These are phyloP conservation scores for Megaptera novaeangliae DNA, from an alignment of 2,113 vertebrate species.

Conservation along the genomic window DNA sequence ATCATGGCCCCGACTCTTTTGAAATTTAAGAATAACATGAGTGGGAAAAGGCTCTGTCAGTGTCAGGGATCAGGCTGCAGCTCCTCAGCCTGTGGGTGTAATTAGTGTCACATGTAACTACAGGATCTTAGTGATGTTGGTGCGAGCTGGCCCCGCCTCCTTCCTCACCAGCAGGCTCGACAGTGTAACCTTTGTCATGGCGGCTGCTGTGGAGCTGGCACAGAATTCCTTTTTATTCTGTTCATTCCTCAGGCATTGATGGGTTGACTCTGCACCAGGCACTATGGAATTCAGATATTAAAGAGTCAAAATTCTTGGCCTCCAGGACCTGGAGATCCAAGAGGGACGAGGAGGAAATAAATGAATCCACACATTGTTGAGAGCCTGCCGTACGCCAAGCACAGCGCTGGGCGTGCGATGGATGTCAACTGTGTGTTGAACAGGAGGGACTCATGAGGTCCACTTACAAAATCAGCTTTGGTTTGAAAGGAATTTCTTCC, in stretches of 20 bases:
- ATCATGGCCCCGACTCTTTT: neutral
- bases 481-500: neutral
- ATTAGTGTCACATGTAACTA: neutral
- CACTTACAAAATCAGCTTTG: neutral
- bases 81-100: neutral
- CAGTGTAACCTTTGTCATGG: neutral
- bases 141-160: neutral
- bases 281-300: neutral
- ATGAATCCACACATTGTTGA: neutral
- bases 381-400: neutral
- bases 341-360: neutral
- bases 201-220: neutral
- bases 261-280: neutral
- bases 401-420: neutral
- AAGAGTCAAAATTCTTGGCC: neutral
- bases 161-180: neutral
- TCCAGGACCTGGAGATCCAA: neutral
- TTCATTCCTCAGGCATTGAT: neutral
- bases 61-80: neutral
- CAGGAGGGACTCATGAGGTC: neutral
- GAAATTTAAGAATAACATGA: neutral
- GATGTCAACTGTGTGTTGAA: too few species aligned
- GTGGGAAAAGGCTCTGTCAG: neutral
- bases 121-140: neutral
- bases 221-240: neutral